Percentiles rank a stretch among this genome's conserved stretches.
phyloP scores from a whole-genome alignment of 2,888 invertebrate genomes.

The Liodrosophila aerea region DNA sequence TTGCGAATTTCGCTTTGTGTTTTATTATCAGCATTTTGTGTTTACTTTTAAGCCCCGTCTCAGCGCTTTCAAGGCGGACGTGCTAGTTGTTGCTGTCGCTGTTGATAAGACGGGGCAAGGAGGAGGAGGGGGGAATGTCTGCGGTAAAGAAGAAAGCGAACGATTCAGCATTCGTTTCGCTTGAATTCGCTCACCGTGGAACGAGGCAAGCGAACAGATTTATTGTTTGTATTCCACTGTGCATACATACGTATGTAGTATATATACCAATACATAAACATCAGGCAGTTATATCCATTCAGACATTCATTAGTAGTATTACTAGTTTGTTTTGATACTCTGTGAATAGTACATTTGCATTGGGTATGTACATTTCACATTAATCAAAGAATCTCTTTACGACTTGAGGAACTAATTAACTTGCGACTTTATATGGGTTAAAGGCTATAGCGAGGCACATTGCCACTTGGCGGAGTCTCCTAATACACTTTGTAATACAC shows the following conservation, averaged over 20 bases:
- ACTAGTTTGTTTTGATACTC: constrained; percentile 27
- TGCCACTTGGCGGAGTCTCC: no score
- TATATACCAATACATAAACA: neutral
- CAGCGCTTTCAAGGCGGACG: constrained; percentile 18
- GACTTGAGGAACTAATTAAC: no score
- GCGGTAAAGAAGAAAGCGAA: constrained; percentile 53
- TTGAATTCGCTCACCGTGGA: constrained; percentile 55
- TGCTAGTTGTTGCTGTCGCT: neutral
- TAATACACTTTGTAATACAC: no score
- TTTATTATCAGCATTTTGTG: constrained; percentile 62
- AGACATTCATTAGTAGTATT: no score
- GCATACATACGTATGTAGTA: neutral
- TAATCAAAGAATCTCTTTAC: no score
- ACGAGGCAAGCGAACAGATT: constrained; percentile 32
- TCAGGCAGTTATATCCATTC: neutral
- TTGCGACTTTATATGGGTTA: no score
- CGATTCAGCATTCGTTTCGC: constrained; percentile 48
- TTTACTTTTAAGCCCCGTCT: constrained; percentile 52
- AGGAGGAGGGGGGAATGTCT: constrained; percentile 1
- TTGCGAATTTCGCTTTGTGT: constrained; percentile 55
- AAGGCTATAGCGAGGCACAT: no score
- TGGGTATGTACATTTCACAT: constrained; percentile 1
- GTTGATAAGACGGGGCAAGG: neutral
- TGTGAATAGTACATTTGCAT: neutral
- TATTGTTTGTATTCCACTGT: constrained; percentile 19